Evolutionary conservation across 2,797 vertebrate genomes (phyloP), one percentile per base, ranked within the genome.

Genomic region (Notolabrus celidotus): DNA sequence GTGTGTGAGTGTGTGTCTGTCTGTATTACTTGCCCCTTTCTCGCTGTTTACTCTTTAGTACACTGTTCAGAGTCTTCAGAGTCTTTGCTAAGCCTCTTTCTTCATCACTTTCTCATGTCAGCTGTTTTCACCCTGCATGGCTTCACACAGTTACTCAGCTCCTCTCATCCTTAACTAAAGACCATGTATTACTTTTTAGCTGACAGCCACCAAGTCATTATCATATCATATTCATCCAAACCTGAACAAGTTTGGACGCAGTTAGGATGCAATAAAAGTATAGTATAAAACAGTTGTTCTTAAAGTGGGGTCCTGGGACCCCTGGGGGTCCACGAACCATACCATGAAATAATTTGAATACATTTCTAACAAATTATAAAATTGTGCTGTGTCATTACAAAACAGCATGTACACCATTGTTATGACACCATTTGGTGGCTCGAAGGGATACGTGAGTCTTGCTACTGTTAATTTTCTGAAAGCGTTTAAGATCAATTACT

Each of bases 101-200:
- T 68, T 82, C 64, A 53, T 56, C 50, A 53, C 72, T 75, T 85
- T 84, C 74, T 55, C 77, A 75, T 65, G 76, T 85, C 77, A 83
- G 77, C 76, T 71, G 10, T 79, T 89, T 87, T 64, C 46, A 71
- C 54, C 22, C 49, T 45, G 56, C 41, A 31, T 65, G 54, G 38
- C 53, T 75, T 71, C 52, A 41, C 64, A 64, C 52, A 56, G 47
- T 47, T 41, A 43, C 10, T 70, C 57, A 47, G 19, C 17, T 77
- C 55, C 60, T 71, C 66, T 77, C 38, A 77, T 82, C 55, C 63
- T 53, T 67, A 62, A 23, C 75, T 50, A 71, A 19, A 67, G 20
- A 15, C 58, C 45, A 19, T 9, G 45, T 22, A 27, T 61, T 58
- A 27, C 22, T 65, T 56, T 79, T 52, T 58, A 69, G 23, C 38